These are phyloP conservation scores for Bradypodion pumilum DNA, from an alignment of 2,797 vertebrate species.

Conservation along the genomic window DNA sequence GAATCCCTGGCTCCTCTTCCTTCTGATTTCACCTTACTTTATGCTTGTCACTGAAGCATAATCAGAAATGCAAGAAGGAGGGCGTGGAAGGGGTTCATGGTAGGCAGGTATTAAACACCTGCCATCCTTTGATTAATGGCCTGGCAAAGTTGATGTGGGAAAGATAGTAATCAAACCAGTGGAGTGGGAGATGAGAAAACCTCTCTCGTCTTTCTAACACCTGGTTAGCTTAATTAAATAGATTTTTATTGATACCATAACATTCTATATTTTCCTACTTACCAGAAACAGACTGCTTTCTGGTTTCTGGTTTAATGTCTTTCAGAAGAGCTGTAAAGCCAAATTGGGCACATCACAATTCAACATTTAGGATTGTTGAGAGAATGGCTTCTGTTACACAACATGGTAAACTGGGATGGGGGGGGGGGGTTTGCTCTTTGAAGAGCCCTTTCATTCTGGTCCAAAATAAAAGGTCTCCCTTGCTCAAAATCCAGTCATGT, in stretches of 20 bases:
- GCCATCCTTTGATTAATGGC: conserved; percentile 56
- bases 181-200: conserved; percentile 45
- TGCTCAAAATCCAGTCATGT: no score
- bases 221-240: conserved; percentile 32
- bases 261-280: not conserved
- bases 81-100: conserved; percentile 51
- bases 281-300: not conserved
- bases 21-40: conserved; percentile 34
- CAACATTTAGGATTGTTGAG: no score
- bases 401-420: no score
- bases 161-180: conserved; percentile 54
- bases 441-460: no score
- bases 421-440: no score
- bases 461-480: no score
- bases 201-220: conserved; percentile 24
- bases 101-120: conserved; percentile 59
- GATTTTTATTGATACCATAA: conserved; percentile 7
- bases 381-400: no score
- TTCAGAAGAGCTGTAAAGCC: not conserved
- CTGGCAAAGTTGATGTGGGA: conserved; percentile 28
- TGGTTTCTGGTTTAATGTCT: no score
- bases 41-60: conserved; percentile 32
- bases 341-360: not conserved
- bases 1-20: conserved; percentile 42
- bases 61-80: conserved; percentile 55